Evolutionary conservation across 2,113 vertebrate genomes (phyloP).

Genomic region (Eonycteris spelaea): DNA sequence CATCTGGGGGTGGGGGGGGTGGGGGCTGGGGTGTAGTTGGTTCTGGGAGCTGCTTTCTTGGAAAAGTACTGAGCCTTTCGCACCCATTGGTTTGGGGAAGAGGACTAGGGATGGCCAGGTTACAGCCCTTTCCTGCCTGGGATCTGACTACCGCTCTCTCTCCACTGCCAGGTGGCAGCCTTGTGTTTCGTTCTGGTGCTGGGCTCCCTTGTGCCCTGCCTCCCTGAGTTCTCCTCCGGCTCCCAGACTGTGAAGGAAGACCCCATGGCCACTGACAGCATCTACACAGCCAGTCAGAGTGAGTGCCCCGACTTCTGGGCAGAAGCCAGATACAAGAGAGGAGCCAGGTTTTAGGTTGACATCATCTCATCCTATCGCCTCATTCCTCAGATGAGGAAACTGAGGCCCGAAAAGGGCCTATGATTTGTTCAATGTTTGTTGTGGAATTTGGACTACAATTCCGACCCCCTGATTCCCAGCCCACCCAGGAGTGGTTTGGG

Average conservation of each 20-base stretch:
- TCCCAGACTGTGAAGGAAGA: slow-evolving; percentile 89
- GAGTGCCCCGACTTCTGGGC: slow-evolving; percentile 69
- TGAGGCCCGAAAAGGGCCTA: neutral
- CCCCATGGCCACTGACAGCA: slow-evolving; percentile 84
- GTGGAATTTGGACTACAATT: neutral
- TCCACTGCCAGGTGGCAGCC: slow-evolving; percentile 89
- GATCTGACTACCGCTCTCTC: neutral
- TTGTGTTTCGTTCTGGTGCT: slow-evolving; percentile 97
- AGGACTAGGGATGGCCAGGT: neutral
- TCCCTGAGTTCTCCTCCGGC: slow-evolving; percentile 92
- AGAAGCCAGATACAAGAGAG: neutral
- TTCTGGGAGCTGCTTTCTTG: neutral
- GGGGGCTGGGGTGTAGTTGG: neutral
- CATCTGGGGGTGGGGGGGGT: neutral
- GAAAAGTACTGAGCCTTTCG: neutral
- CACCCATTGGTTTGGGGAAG: neutral
- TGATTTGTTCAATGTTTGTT: neutral
- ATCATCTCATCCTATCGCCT: neutral
- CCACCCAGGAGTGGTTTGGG: too few species aligned
- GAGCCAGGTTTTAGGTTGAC: neutral
- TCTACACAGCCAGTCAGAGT: slow-evolving; percentile 96
- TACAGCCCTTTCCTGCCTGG: neutral
- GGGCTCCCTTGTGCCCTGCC: slow-evolving; percentile 94
- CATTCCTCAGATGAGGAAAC: neutral
- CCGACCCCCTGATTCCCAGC: neutral